A percentile compares a stretch with the other conserved stretches of the same genome.
These are phyloP conservation scores for Taxidea taxus DNA, from an alignment of 2,113 vertebrate species.

Conservation along the genomic window DNA sequence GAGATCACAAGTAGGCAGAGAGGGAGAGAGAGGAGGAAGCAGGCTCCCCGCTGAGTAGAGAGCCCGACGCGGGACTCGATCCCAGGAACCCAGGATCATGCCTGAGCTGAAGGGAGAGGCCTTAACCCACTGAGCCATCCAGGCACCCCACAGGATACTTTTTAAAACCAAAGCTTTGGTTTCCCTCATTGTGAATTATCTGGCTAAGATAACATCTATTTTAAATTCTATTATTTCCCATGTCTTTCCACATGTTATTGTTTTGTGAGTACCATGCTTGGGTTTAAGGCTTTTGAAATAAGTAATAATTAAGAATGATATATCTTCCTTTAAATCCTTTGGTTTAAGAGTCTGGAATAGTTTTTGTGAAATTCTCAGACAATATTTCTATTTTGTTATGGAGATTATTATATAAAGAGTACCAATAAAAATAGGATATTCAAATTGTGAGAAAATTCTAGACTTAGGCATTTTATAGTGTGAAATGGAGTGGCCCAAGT, in stretches of 20 bases:
- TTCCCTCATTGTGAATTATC: neutral
- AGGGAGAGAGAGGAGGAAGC: too few relatives aligned
- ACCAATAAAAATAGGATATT: neutral
- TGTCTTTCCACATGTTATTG: neutral
- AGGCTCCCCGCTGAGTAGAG: too few relatives aligned
- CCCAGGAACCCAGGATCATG: too few relatives aligned
- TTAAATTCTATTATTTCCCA: neutral
- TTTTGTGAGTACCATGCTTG: neutral
- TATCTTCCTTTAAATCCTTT: neutral
- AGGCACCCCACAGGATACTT: neutral
- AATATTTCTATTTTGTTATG: neutral
- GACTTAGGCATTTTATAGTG: slow-evolving; percentile 9
- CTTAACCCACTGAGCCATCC: too few relatives aligned
- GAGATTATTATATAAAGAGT: neutral
- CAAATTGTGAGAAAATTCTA: slow-evolving; percentile 45
- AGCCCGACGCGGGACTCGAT: too few relatives aligned
- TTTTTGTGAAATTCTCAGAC: slow-evolving; percentile 21
- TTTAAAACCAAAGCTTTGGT: neutral
- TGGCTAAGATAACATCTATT: neutral
- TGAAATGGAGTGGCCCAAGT: neutral
- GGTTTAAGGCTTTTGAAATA: slow-evolving; percentile 25
- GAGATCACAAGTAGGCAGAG: too few relatives aligned
- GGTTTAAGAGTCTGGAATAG: neutral
- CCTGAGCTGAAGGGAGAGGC: too few relatives aligned
- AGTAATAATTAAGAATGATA: neutral